Percentiles rank a stretch among this genome's conserved stretches.
Conservation (phyloP, 2,888 invertebrate genomes). For the Leptopterna dolabrata region DNA sequence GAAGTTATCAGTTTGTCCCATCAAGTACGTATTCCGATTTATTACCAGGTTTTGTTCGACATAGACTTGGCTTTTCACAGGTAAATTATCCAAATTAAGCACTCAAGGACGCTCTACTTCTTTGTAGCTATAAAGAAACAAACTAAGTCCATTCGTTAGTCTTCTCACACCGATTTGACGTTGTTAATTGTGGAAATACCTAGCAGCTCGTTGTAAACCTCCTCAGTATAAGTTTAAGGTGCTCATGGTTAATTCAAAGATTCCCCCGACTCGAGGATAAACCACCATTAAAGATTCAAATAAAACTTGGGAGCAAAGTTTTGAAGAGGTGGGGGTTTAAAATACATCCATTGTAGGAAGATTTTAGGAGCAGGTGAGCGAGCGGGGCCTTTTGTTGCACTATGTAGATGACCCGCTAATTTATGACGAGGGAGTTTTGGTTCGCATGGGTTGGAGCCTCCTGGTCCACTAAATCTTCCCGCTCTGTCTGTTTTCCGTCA, state of each 20-base stretch:
- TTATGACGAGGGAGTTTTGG: constrained; percentile 8
- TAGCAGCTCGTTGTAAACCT: not conserved
- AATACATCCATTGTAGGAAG: constrained; percentile 9
- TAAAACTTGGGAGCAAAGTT: constrained; percentile 38
- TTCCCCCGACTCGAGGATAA: not conserved
- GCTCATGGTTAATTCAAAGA: constrained; percentile 33
- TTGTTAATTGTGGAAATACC: not conserved
- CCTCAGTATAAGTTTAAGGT: constrained; percentile 1
- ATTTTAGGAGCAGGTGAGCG: not conserved
- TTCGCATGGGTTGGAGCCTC: not conserved
- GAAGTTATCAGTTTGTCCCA: no score
- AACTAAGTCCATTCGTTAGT: not conserved
- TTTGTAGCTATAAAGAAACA: no score
- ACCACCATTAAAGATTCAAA: constrained; percentile 40
- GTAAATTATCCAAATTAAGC: no score
- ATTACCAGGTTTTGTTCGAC: no score
- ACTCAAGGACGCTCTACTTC: no score
- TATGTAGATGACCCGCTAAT: constrained; percentile 36
- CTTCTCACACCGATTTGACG: not conserved
- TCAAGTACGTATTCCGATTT: no score
- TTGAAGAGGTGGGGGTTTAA: not conserved
- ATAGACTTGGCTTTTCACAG: no score
- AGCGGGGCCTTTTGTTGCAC: constrained; percentile 26
- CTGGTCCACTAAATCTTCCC: not conserved
- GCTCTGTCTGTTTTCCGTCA: not conserved